Evolutionary conservation across 2,888 invertebrate species (phyloP).

Genomic region (Sphaeridia pumilis): DNA sequence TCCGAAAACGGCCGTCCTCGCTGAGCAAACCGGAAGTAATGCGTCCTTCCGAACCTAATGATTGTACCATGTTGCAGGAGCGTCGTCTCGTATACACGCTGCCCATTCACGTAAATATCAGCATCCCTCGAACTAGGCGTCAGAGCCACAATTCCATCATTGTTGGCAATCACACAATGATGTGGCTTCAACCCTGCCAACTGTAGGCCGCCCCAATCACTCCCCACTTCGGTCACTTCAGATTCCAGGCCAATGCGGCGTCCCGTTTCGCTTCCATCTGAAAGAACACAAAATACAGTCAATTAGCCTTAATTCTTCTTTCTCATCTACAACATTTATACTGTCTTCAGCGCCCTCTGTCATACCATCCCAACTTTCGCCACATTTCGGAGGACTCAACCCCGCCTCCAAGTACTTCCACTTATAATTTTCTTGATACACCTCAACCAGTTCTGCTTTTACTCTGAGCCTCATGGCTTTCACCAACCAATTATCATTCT

Average conservation of each 20-base stretch:
- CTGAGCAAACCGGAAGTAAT: slow-evolving; percentile 44
- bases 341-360: neutral
- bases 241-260: slow-evolving; percentile 44
- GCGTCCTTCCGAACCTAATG: slow-evolving; percentile 44
- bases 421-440: slow-evolving; percentile 7
- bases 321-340: neutral
- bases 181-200: slow-evolving; percentile 45
- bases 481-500: too few species aligned
- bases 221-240: slow-evolving; percentile 57
- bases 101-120: slow-evolving; percentile 87
- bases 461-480: too few species aligned
- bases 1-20: slow-evolving; percentile 31
- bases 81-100: slow-evolving; percentile 82
- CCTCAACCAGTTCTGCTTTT: slow-evolving; percentile 2
- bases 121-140: slow-evolving; percentile 83
- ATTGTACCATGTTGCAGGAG: slow-evolving; percentile 55
- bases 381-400: neutral
- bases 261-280: slow-evolving; percentile 46
- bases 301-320: neutral
- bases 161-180: slow-evolving; percentile 86
- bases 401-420: slow-evolving; percentile 4
- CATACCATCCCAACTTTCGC: neutral
- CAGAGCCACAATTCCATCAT: slow-evolving; percentile 81
- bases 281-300: slow-evolving; percentile 14
- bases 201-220: slow-evolving; percentile 52